These are phyloP conservation scores for Ryuthela nishihirai DNA, from an alignment of 2,888 invertebrate species.

Conservation along the genomic window DNA sequence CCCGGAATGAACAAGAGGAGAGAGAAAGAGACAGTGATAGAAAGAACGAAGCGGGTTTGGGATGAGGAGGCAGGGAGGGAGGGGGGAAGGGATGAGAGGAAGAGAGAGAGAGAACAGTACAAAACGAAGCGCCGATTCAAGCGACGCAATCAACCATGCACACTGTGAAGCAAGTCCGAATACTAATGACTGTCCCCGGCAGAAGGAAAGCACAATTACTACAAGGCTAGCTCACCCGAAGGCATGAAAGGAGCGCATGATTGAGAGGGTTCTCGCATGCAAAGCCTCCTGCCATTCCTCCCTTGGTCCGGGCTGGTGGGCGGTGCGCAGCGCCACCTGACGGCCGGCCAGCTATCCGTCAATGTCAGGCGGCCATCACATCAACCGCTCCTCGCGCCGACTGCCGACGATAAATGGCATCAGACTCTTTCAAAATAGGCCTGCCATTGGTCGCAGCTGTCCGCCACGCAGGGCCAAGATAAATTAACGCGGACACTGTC, in stretches of 20 bases:
- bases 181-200: conserved; percentile 33
- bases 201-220: conserved; percentile 20
- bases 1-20: too few species aligned
- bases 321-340: conserved; percentile 22
- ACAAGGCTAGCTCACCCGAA: too few species aligned
- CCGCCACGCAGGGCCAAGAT: conserved; percentile 16
- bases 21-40: too few species aligned
- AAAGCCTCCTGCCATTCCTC: conserved; percentile 5
- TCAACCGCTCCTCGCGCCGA: conserved; percentile 21
- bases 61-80: too few species aligned
- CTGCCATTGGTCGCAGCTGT: conserved; percentile 27
- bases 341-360: conserved; percentile 23
- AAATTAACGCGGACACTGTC: conserved; percentile 34
- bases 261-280: conserved; percentile 27
- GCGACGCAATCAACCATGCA: conserved; percentile 19
- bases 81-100: too few species aligned
- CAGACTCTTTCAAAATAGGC: conserved; percentile 18
- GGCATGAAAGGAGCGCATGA: conserved; percentile 8
- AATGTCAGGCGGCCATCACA: conserved; percentile 28
- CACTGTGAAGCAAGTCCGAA: conserved; percentile 7
- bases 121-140: too few species aligned
- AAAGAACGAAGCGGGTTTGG: too few species aligned
- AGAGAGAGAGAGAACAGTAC: too few species aligned
- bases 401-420: conserved; percentile 13
- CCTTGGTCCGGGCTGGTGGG: conserved; percentile 12